Evolutionary conservation across 2,113 vertebrate species (phyloP).

Genomic region (Dipodomys merriami): DNA sequence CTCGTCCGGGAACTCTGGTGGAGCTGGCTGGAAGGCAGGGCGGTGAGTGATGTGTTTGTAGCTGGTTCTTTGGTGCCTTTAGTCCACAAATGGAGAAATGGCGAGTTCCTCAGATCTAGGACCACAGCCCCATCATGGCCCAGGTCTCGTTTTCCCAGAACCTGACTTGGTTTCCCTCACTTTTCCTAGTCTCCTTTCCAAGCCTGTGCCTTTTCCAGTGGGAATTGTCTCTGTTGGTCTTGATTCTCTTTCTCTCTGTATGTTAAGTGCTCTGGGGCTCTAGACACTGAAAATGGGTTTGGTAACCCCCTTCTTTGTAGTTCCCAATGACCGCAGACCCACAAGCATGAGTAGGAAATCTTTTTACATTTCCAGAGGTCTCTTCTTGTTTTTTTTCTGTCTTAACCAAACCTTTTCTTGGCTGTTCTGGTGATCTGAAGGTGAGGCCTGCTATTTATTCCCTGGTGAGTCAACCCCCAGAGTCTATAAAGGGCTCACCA

Average conservation of each 20-base stretch:
- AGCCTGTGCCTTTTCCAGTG: neutral
- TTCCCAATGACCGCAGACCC: too few species aligned
- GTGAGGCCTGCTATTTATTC: too few species aligned
- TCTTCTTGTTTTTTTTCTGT: neutral
- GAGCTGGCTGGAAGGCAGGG: slow-evolving; percentile 39
- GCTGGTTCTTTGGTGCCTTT: neutral
- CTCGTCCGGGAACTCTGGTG: slow-evolving; percentile 53
- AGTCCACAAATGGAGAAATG: neutral
- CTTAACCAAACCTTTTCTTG: neutral
- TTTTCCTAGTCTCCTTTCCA: neutral
- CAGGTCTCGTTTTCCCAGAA: neutral
- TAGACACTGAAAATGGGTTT: neutral
- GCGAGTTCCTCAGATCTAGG: neutral
- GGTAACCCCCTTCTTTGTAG: too few species aligned
- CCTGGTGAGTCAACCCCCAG: neutral
- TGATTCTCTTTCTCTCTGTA: neutral
- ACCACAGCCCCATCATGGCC: neutral
- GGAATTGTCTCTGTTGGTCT: neutral
- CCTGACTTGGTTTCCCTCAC: neutral
- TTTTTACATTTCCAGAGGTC: neutral
- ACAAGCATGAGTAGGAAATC: too few species aligned
- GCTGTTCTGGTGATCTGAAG: neutral
- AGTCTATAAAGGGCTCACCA: too few species aligned
- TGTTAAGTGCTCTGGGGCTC: too few species aligned
- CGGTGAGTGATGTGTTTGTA: neutral